phyloP scores from a whole-genome alignment of 2,888 invertebrate genomes.

The Drosophila paranaensis region DNA sequence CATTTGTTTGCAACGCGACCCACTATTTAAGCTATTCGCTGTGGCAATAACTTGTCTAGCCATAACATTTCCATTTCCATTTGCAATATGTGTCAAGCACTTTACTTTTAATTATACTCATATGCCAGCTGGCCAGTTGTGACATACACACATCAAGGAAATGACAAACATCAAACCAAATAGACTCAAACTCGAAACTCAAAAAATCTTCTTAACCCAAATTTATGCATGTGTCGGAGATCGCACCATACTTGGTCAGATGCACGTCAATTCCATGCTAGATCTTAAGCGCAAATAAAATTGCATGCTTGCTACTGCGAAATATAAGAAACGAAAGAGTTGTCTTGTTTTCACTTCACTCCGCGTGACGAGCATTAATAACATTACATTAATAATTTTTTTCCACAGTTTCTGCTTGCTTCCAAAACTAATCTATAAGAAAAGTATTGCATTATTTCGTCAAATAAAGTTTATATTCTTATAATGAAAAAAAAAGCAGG shows the following conservation, averaged over 20 bases:
- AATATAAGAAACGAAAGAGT: conserved; percentile 6
- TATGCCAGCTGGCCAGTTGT: conserved; percentile 25
- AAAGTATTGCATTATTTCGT: background rate
- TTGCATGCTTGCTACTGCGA: too few species aligned
- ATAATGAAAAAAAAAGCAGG: too few species aligned
- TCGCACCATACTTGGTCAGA: conserved; percentile 63
- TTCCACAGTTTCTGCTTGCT: too few species aligned
- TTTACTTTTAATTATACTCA: conserved; percentile 59
- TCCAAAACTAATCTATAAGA: background rate
- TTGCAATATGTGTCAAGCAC: conserved; percentile 49
- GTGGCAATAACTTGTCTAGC: conserved; percentile 16
- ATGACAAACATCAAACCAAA: conserved; percentile 72
- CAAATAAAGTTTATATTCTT: too few species aligned
- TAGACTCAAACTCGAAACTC: conserved; percentile 52
- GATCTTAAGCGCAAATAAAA: conserved; percentile 41
- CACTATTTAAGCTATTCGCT: conserved; percentile 2
- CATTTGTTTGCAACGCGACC: conserved; percentile 13
- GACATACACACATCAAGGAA: conserved; percentile 58
- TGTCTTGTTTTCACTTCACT: conserved; percentile 11
- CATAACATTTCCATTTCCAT: conserved; percentile 24
- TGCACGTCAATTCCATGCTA: conserved; percentile 51
- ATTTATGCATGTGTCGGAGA: conserved; percentile 67
- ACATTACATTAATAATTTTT: too few species aligned
- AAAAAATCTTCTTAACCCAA: conserved; percentile 76
- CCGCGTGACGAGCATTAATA: too few species aligned